phyloP scores from a whole-genome alignment of 2,113 vertebrate species.

The Formicarius rufipectus region DNA sequence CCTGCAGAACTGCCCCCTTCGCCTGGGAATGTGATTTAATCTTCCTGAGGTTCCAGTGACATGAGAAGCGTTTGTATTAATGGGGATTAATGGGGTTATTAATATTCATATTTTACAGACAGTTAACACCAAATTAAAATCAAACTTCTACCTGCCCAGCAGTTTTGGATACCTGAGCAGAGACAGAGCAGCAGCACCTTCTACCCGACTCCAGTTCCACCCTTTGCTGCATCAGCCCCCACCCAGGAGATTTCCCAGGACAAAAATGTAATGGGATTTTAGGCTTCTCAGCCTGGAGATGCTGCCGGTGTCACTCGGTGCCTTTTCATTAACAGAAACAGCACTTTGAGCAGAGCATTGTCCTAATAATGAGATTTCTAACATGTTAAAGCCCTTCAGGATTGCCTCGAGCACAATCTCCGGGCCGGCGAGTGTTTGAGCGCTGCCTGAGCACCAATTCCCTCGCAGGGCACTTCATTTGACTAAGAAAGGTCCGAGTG shows the following conservation, averaged over 20 bases:
- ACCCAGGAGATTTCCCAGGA: neutral
- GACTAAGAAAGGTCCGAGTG: neutral
- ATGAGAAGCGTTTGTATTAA: neutral
- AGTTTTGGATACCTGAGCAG: neutral
- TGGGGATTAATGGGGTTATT: constrained; percentile 21
- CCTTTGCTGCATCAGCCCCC: neutral
- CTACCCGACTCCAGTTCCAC: neutral
- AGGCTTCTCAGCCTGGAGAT: neutral
- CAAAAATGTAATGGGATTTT: accelerated
- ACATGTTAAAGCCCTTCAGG: accelerated
- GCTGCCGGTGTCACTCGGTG: neutral
- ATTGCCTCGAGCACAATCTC: neutral
- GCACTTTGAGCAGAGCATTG: neutral
- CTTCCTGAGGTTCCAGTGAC: neutral
- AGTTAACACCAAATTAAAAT: neutral
- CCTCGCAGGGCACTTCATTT: neutral
- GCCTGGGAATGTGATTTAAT: neutral
- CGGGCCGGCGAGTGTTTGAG: neutral
- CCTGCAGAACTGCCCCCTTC: neutral
- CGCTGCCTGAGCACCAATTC: neutral
- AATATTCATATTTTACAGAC: neutral
- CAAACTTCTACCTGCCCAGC: neutral
- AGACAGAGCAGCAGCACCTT: neutral
- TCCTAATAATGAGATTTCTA: neutral
- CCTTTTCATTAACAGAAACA: neutral